Base-by-base conservation (phyloP, 2,888 invertebrate species). In the Lobophora halterata region DNA sequence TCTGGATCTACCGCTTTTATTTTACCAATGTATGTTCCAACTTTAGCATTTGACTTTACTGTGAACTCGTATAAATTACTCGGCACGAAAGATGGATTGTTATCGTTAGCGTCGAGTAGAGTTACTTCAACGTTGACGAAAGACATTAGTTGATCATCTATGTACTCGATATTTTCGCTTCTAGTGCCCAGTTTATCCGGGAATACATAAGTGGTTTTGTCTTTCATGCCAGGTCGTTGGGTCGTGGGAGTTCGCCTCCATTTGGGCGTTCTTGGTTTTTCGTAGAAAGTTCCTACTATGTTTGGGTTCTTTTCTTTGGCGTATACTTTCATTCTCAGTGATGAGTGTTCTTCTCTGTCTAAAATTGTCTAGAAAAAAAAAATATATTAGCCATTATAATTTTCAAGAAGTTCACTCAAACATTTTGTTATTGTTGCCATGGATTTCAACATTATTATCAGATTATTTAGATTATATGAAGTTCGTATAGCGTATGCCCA, bases 101-200 rank as follows among this genome's bases (percentile, higher is more conserved):
- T 97, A 67, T 97, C 97, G 66, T 97, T 97, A 7, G 97, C 95
- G 67, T 97, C 97, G 0, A 95, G 82, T 12, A 97, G 74, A 0
- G 93, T 93, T 1, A 97, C 93, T 79, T 95, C 95, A 0, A 96
- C 93, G 20, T 90, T 90, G 0, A 95, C 95, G 11, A 70, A 87
- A 1, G 88, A 88, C 80, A 88, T 82, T 0, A 86, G 56, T 46
- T 86, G 82, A 23, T 87, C 81, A 37, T 82, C 82, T 30, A 79
- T 64, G 32, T 76, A 81, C 51, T 87, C 85, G 6, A 87, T 71
- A 19, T 86, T 86, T 48, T 87, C 85, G 31, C 52, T 78, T 31
- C 71, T 85, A 1, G 71, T 62, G 9, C 79, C 83, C 5, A 76
- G 41, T 61, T 79, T 83, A 40, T 88, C 88, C 1, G 88, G 88